Percentiles rank a stretch among this genome's conserved stretches.
phyloP scores from a whole-genome alignment of 2,113 vertebrate species.

The Rhea americana region DNA sequence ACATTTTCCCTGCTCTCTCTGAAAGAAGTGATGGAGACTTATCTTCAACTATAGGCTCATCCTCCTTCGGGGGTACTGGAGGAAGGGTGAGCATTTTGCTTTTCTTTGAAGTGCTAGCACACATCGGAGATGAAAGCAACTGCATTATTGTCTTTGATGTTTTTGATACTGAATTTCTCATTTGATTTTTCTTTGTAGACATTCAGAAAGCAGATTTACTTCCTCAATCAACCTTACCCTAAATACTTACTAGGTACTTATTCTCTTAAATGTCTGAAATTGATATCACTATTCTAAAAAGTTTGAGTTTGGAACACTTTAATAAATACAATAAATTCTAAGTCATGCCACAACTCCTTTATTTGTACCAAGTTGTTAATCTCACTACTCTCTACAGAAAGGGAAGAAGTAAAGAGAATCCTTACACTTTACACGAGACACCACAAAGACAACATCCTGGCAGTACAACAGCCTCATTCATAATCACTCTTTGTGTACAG shows the following conservation, averaged over 20 bases:
- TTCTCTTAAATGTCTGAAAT: conserved; percentile 66
- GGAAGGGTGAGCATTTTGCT: conserved; percentile 73
- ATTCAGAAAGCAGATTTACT: conserved; percentile 66
- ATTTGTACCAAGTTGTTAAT: neutral
- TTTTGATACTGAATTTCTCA: conserved; percentile 79
- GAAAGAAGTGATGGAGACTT: conserved; percentile 58
- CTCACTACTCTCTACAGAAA: neutral
- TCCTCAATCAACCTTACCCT: conserved; percentile 65
- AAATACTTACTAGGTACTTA: conserved; percentile 63
- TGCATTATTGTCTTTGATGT: conserved; percentile 81
- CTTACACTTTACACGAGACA: neutral
- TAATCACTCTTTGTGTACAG: neutral
- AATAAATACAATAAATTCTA: conserved; percentile 13
- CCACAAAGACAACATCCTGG: neutral
- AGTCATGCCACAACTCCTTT: neutral
- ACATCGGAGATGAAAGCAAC: conserved; percentile 79
- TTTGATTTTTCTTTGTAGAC: conserved; percentile 78
- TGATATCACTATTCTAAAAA: conserved; percentile 40
- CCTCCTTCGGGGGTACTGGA: conserved; percentile 57
- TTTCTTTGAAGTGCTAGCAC: conserved; percentile 79
- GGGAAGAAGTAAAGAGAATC: neutral
- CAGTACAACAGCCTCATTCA: neutral
- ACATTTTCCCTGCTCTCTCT: conserved; percentile 23
- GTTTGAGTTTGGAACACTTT: conserved; percentile 12
- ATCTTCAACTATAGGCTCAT: conserved; percentile 59